Conservation (phyloP, 2,888 invertebrate genomes). For the Gymnoscelis rufifasciata region DNA sequence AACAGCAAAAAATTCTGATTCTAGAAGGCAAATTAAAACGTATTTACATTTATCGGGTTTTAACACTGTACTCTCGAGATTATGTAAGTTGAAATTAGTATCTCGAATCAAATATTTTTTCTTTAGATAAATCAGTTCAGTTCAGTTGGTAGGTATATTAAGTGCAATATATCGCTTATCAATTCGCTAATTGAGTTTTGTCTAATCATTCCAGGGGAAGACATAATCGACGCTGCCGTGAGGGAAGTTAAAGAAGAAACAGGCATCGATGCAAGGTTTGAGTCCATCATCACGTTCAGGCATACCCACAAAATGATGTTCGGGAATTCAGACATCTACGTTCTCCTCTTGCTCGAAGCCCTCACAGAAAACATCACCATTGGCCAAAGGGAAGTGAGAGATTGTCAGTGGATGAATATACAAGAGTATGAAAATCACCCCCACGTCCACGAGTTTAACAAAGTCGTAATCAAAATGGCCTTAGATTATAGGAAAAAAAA, state of each 20-base stretch:
- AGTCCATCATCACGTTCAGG: constrained; percentile 86
- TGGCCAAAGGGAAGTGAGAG: constrained; percentile 86
- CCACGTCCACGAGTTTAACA: constrained; percentile 85
- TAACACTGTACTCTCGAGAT: too few species aligned
- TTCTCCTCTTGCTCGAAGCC: constrained; percentile 86
- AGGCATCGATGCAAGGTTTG: constrained; percentile 85
- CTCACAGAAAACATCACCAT: constrained; percentile 79
- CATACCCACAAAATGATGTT: constrained; percentile 88
- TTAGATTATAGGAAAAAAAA: constrained; percentile 80
- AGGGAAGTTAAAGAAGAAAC: constrained; percentile 96
- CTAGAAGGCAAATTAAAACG: too few species aligned
- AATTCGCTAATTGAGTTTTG: too few species aligned
- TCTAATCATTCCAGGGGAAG: constrained; percentile 82
- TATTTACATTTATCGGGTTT: too few species aligned
- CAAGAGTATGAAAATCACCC: constrained; percentile 84
- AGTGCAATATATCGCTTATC: too few species aligned
- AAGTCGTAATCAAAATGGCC: constrained; percentile 81
- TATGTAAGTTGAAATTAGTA: too few species aligned
- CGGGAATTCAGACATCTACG: constrained; percentile 92
- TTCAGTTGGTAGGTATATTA: too few species aligned
- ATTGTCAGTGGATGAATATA: constrained; percentile 89
- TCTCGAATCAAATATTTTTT: too few species aligned
- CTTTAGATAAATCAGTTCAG: too few species aligned
- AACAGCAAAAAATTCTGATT: too few species aligned
- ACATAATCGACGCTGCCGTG: constrained; percentile 87